phyloP scores from a whole-genome alignment of 2,797 vertebrate genomes.

The Chrysocyon brachyurus region DNA sequence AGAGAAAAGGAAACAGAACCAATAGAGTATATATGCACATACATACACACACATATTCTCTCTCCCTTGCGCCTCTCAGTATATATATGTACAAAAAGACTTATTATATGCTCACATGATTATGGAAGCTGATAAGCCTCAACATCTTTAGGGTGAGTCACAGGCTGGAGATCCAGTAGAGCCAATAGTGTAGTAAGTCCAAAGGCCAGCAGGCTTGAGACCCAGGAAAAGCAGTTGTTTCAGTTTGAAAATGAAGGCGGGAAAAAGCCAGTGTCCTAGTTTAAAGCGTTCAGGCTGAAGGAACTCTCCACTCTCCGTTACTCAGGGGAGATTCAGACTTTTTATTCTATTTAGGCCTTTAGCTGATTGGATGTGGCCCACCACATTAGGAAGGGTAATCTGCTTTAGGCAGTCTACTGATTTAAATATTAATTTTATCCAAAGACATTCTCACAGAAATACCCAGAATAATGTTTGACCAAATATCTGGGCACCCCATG shows the following conservation, averaged over 20 bases:
- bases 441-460: background rate
- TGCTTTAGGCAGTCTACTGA: background rate
- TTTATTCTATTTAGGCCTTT: background rate
- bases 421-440: background rate
- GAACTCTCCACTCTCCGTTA: background rate
- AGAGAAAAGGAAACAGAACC: conserved; percentile 14
- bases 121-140: background rate
- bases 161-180: background rate
- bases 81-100: background rate
- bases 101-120: background rate
- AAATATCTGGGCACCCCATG: background rate
- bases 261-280: background rate
- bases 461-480: background rate
- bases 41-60: background rate
- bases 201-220: background rate
- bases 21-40: background rate
- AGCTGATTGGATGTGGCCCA: background rate
- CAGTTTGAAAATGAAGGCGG: background rate
- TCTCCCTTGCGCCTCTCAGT: background rate
- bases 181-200: background rate
- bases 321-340: background rate
- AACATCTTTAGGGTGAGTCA: background rate
- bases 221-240: background rate
- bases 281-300: background rate
- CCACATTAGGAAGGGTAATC: background rate